Evolutionary conservation across 2,888 invertebrate genomes (phyloP), one percentile per base, ranked within the genome.

Genomic region (Parascotia fuliginaria): DNA sequence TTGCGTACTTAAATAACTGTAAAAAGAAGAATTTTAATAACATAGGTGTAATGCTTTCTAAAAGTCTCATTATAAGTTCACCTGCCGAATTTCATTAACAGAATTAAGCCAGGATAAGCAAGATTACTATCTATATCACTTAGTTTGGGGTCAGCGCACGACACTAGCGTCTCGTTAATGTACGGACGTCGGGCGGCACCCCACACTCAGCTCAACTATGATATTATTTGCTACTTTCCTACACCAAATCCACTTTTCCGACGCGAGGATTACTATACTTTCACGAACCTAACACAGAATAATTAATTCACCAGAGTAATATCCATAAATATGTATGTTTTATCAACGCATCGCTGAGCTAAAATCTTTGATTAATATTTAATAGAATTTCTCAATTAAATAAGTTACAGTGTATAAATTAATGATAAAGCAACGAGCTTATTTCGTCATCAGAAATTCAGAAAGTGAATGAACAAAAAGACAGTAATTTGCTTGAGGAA

Each of bases 391-490:
- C 75, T 62, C 75, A 78, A 79, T 83, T 82, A 78, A 75, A 75
- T 70, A 71, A 70, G 78, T 77, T 75, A 73, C 77, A 71, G 68
- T 62, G 77, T 74, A 68, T 76, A 78, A 87, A 88, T 86, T 79
- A 83, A 83, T 83, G 75, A 83, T 80, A 62, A 77, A 73, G 66
- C 60, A 66, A 66, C 74, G 69, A 71, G 71, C 77, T 81, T 82
- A 84, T 85, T 82, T 75, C 75, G 63, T 79, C 81, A 80, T 87
- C 77, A 82, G 80, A 79, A 83, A 89, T 87, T 87, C 87, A 83
- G 82, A 85, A 87, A 88, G 84, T 77, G 86, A 83, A 83, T 83
- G 53, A 85, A 86, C 84, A 87, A 89, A 87, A 89, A 88, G 85
- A 89, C 89, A 85, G 85, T 85, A 85, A 88, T 89, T 87, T 85